Conservation (phyloP, 2,888 invertebrate species). For the Hipparchia semele region DNA sequence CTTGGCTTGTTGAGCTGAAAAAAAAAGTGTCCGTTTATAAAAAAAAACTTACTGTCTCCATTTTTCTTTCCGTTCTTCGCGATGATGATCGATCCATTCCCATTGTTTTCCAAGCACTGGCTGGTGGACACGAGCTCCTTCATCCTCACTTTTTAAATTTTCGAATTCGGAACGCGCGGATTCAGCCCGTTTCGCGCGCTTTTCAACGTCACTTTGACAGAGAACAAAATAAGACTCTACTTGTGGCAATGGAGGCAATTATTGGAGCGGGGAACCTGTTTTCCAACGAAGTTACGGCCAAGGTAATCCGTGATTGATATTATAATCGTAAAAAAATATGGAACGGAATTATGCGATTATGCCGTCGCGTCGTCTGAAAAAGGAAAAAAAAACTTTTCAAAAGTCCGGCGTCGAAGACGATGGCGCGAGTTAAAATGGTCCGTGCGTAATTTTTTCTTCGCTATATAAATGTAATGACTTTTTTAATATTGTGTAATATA, state of each 20-base stretch:
- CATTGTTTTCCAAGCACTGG: constrained; percentile 60
- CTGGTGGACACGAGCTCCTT: constrained; percentile 70
- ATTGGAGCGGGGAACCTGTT: constrained; percentile 57
- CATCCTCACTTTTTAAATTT: constrained; percentile 53
- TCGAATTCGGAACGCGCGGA: constrained; percentile 37
- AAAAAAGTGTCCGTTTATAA: not conserved
- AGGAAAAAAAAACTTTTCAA: constrained; percentile 4
- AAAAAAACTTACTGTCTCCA: constrained; percentile 60
- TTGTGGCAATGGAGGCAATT: constrained; percentile 58
- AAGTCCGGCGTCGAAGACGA: constrained; percentile 25
- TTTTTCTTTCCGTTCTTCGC: constrained; percentile 66
- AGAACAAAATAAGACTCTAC: constrained; percentile 43
- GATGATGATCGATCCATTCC: constrained; percentile 60
- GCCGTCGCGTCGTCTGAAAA: constrained; percentile 13
- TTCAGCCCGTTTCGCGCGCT: constrained; percentile 61
- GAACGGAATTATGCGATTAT: constrained; percentile 22
- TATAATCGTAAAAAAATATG: constrained; percentile 29
- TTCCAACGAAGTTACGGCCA: constrained; percentile 54
- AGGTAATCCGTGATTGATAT: constrained; percentile 58
- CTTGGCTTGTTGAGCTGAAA: too few relatives aligned
- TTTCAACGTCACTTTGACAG: constrained; percentile 75
- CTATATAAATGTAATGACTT: constrained; percentile 34
- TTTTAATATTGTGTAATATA: constrained; percentile 39
- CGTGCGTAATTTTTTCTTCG: constrained; percentile 24
- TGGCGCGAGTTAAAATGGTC: constrained; percentile 38